Base-by-base conservation (phyloP, 2,888 invertebrate species). In the Sarcophaga rosellei region DNA sequence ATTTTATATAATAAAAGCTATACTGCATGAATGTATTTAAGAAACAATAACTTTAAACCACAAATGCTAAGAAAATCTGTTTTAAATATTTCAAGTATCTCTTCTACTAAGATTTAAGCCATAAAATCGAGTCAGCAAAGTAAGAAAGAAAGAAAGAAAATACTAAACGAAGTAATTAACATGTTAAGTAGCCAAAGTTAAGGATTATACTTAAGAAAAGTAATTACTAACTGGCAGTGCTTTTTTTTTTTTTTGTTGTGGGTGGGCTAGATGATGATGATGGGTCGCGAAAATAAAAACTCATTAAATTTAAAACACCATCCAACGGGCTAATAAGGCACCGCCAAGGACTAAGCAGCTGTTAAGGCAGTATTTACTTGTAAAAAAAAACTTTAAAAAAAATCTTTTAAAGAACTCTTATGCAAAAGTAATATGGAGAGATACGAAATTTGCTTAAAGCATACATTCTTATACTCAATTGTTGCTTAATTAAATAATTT, bases 161-260 rank as follows among this genome's bases (percentile, higher is more conserved):
- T 53, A 84, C 83, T 84, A 81, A 86, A 74, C 69, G 81, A 84
- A 81, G 81, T 86, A 86, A 86, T 86, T 86, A 86, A 86, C 84
- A 86, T 86, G 81, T 81, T 84, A 84, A 86, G 86, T 86, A 86
- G 86, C 86, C 76, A 86, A 86, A 86, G 82, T 86, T 86, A 86
- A 86, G 86, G 86, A 86, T 86, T 86, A 86, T 86, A 62, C 86
- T 86, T 83, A 83, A 86, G 86, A 86, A 86, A 86, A 83, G 83
- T 83, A 83, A 86, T 86, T 86, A 86, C 76, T 73, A 80, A 86
- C 82, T 80, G 63, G 72, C 79, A 80, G 83, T 80, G 83, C 65
- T 86, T 80, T 80, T 72, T 35, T 3, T 2, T 35, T 35, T 1
- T 35, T 1, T n/a, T n/a, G n/a, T n/a, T n/a, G n/a, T n/a, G n/a